Percentiles rank a stretch among this genome's conserved stretches.
Conservation (phyloP, 2,797 vertebrate genomes). For the Hipposideros larvatus region DNA sequence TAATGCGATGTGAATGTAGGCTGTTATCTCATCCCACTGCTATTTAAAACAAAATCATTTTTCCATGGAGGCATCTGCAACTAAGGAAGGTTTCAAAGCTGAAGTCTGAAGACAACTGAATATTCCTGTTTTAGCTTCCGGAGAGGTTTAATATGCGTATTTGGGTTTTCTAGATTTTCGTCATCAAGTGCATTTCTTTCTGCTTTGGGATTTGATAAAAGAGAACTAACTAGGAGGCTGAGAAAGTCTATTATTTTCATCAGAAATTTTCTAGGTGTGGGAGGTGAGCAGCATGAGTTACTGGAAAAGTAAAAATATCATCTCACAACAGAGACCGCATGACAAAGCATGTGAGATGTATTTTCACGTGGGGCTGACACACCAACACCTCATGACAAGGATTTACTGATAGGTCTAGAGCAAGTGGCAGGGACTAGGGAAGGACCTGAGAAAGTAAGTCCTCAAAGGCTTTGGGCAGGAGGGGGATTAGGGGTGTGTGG, state of each 20-base stretch:
- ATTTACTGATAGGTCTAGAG: not conserved
- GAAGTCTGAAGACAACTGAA: slow-evolving; percentile 60
- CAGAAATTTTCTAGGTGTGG: slow-evolving; percentile 50
- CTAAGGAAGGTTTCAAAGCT: slow-evolving; percentile 64
- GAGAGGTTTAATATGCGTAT: slow-evolving; percentile 35
- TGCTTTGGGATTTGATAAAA: not conserved
- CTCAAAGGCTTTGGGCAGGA: not conserved
- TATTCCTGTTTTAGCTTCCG: slow-evolving; percentile 65
- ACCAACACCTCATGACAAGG: not conserved
- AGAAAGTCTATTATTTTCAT: not conserved
- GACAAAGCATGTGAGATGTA: not conserved
- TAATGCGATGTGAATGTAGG: slow-evolving; percentile 77
- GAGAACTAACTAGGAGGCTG: not conserved
- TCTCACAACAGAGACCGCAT: not conserved
- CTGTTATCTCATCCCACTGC: slow-evolving; percentile 73
- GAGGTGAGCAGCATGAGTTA: slow-evolving; percentile 21
- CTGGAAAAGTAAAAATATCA: not conserved
- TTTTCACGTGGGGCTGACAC: not conserved
- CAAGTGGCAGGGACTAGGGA: not conserved
- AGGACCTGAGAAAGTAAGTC: not conserved
- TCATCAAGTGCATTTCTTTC: slow-evolving; percentile 8
- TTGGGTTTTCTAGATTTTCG: slow-evolving; percentile 63
- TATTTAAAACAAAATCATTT: slow-evolving; percentile 82
- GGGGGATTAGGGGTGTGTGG: too few species aligned
- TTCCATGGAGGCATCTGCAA: slow-evolving; percentile 56